Conservation (phyloP, 2,888 invertebrate genomes). For the Tipula lateralis region DNA sequence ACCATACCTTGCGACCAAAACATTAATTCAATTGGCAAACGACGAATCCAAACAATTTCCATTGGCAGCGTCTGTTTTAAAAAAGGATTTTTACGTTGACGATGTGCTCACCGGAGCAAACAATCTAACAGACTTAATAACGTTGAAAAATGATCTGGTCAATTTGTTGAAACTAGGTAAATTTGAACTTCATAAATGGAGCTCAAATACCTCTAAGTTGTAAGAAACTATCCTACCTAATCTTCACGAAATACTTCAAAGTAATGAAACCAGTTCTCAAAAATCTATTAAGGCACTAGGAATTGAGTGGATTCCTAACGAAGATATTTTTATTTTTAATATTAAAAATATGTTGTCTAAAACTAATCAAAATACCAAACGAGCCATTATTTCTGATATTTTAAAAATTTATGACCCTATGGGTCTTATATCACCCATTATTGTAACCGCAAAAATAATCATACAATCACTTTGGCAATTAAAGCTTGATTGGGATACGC, state of each 20-base stretch:
- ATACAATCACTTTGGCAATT: neutral
- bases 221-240: neutral
- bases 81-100: neutral
- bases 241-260: neutral
- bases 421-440: neutral
- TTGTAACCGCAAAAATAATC: neutral
- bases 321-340: neutral
- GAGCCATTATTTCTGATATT: neutral
- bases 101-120: neutral
- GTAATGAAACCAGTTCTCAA: neutral
- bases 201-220: neutral
- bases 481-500: neutral
- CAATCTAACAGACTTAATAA: neutral
- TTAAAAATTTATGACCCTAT: too few species aligned
- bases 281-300: neutral
- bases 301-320: neutral
- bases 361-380: neutral
- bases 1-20: too few species aligned
- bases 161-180: neutral
- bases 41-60: neutral
- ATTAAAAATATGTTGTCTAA: neutral
- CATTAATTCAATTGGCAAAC: neutral
- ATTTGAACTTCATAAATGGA: neutral
- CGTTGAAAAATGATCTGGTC: neutral
- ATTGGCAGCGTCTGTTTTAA: neutral